Base-by-base conservation (phyloP, 1,140 invertebrate species). In the Diorhabda sublineata region DNA sequence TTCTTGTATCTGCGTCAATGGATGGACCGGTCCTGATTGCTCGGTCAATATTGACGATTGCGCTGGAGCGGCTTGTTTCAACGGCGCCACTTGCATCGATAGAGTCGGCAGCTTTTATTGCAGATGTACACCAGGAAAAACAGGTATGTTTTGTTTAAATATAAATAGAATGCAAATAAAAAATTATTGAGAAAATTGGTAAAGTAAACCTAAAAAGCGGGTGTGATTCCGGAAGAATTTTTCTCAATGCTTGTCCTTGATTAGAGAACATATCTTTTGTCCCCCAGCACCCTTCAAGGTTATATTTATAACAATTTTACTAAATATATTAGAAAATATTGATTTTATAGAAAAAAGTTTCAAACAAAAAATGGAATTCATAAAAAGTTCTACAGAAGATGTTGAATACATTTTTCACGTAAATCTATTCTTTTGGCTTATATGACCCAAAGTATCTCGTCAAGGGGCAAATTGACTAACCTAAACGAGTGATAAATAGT, bases 51-150 rank as follows among this genome's bases (percentile, higher is more conserved):
- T 96, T 75, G 94, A 97, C 81, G 96, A 98, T 81, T 98, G 96
- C 79, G 91, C 90, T 2, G 91, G 90, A 41, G 92, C 93, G 0
- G 92, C 95, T 0, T 99, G 98, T 81, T 96, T 97, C 82, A 97
- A 98, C 78, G 96, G 95, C 0, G 97, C 96, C 44, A 98, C 96
- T 0, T 99, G 97, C 81, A 93, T 97, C 73, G 96, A 98, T 78
- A 85, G 93, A 26, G 95, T 98, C 45, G 96, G 94, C 8, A 91
- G 93, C 66, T 99, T 97, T 83, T 92, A 93, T 79, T 99, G 98
- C 81, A 90, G 92, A 71, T 99, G 97, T 83, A 95, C 95, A 5
- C 88, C 91, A 3, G 97, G 97, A 58, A 98, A 97, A 84, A 98
- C 95, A 72, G 94, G 94, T 92, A 52, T 8, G 47, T 26, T 26